Evolutionary conservation across 2,888 invertebrate species (phyloP).

Genomic region (Nymphalis polychloros): DNA sequence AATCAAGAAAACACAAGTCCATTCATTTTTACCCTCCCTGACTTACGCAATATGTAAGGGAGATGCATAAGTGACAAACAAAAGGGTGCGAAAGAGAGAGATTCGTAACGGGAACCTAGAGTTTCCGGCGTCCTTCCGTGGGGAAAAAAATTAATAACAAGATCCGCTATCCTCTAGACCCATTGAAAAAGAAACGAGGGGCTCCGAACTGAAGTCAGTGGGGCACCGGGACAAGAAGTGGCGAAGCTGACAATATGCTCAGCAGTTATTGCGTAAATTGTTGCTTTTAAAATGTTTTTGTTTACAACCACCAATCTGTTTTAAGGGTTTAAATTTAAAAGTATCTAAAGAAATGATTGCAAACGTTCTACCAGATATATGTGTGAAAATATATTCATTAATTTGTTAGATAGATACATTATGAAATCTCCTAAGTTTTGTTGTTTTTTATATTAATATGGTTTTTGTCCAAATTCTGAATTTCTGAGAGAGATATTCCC

Average conservation of each 20-base stretch:
- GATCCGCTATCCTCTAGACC: slow-evolving; percentile 52
- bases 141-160: slow-evolving; percentile 51
- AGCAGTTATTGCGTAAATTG: background rate
- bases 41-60: slow-evolving; percentile 27
- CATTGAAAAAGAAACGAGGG: slow-evolving; percentile 28
- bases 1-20: slow-evolving; percentile 53
- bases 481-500: too few relatives aligned
- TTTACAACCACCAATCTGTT: too few relatives aligned
- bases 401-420: too few relatives aligned
- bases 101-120: slow-evolving; percentile 63
- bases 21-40: slow-evolving; percentile 54
- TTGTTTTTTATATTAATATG: too few relatives aligned
- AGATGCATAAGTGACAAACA: slow-evolving; percentile 11
- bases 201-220: slow-evolving; percentile 48
- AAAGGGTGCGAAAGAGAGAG: slow-evolving; percentile 43
- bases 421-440: too few relatives aligned
- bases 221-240: slow-evolving; percentile 62
- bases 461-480: too few relatives aligned
- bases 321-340: too few relatives aligned
- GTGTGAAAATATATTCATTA: too few relatives aligned
- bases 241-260: slow-evolving; percentile 6
- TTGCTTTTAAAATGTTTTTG: background rate
- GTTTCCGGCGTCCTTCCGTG: slow-evolving; percentile 68
- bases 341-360: too few relatives aligned
- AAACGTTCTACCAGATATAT: too few relatives aligned